Evolutionary conservation across 2,888 invertebrate species (phyloP), one percentile per base, ranked within the genome.

Genomic region (Andricus quercusramuli): DNA sequence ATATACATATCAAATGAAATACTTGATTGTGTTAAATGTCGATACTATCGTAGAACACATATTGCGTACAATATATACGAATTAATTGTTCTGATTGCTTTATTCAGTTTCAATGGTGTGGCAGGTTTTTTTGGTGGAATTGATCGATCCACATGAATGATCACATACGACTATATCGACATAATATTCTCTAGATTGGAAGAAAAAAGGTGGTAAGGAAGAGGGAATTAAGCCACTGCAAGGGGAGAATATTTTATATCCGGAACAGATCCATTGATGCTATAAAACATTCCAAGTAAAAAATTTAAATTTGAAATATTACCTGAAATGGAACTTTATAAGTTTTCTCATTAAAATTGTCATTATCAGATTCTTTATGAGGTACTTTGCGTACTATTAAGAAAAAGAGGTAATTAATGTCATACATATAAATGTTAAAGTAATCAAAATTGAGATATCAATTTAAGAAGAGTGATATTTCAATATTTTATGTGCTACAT

Each of bases 181-280:
- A 32, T 56, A 74, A 74, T 74, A 56, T 32, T 32, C 56, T 56
- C 74, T 37, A 51, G 56, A 74, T 74, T 74, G 74, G 51, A 74
- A 70, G 56, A 74, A 74, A 74, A 74, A 74, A 74, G 51, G 56
- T 74, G 74, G 20, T n/a, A 56, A 74, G 74, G 74, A 74, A 74
- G 74, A 74, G 74, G 29, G 74, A 56, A 74, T 74, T 74, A 74
- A 56, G 51, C 51, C 74, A 32, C n/a, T 32, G 74, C 32, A 74
- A 51, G 74, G 74, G 56, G 74, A 56, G 74, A 29, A 74, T 56
- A 74, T 74, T 70, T 70, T 51, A 70, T 70, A 51, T 70, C 70
- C 51, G 51, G 51, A 51, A 51, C 51, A 70, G 70, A 51, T 70
- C 51, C 70, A 70, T 70, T 70, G 70, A 51, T 29, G 25, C 37